Percentiles rank a stretch among this genome's conserved stretches.
Conservation (phyloP, 1,140 invertebrate species). For the Anastrepha obliqua region DNA sequence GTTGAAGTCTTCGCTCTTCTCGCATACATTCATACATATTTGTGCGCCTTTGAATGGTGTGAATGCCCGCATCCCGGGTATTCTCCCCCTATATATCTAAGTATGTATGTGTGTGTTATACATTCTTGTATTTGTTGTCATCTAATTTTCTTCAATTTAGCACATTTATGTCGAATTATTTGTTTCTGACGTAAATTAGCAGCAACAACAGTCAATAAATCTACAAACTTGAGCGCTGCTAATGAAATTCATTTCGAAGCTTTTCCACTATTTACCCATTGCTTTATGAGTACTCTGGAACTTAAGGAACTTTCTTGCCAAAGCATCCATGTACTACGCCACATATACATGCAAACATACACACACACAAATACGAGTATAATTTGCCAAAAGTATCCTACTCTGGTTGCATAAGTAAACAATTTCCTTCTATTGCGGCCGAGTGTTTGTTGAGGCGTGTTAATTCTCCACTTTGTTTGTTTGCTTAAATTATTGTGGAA, state of each 20-base stretch:
- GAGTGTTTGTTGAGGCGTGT: conserved; percentile 43
- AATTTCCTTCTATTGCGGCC: not conserved
- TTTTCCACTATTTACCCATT: conserved; percentile 39
- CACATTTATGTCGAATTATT: conserved; percentile 29
- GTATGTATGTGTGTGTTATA: no score
- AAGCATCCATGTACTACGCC: not conserved
- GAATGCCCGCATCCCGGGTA: not conserved
- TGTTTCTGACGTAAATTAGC: conserved; percentile 36
- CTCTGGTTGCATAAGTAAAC: not conserved
- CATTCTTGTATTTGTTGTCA: not conserved
- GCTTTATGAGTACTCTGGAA: conserved; percentile 14
- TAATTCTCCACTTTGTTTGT: conserved; percentile 37
- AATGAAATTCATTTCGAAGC: conserved; percentile 29
- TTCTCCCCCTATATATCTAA: not conserved
- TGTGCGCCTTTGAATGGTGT: not conserved
- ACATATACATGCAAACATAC: not conserved
- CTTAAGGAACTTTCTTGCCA: not conserved
- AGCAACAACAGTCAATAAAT: conserved; percentile 35
- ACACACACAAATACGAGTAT: not conserved
- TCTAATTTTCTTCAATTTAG: not conserved
- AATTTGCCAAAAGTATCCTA: not conserved
- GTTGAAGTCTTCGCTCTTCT: not conserved
- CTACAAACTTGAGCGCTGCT: not conserved
- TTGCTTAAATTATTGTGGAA: conserved; percentile 49
- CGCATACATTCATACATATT: not conserved